These are phyloP conservation scores for Sebastes baramenuke DNA, from an alignment of 2,797 vertebrate genomes.

Conservation along the genomic window DNA sequence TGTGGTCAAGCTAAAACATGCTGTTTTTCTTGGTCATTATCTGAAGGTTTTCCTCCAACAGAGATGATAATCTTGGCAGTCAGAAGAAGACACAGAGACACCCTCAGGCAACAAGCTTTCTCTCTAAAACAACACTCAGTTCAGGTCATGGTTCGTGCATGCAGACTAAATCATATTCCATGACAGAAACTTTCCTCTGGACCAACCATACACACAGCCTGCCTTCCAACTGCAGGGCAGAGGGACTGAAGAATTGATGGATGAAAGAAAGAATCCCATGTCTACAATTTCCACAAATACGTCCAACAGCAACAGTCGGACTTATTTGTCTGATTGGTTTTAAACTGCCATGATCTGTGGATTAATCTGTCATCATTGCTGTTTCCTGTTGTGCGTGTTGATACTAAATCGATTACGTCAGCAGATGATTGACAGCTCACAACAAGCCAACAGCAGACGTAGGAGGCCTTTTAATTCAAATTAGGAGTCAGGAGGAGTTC, in stretches of 20 bases:
- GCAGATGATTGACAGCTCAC: conserved; percentile 7
- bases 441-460: background rate
- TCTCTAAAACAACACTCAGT: background rate
- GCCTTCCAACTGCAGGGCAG: background rate
- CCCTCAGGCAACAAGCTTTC: background rate
- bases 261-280: background rate
- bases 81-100: background rate
- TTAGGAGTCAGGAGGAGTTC: background rate
- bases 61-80: background rate
- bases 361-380: background rate
- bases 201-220: background rate
- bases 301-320: background rate
- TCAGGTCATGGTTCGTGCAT: background rate
- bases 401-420: background rate
- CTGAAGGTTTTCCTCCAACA: background rate
- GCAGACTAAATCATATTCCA: conserved; percentile 25
- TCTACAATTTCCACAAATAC: background rate
- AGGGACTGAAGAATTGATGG: background rate
- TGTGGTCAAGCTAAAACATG: no score
- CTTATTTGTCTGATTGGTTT: background rate
- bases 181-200: conserved; percentile 47
- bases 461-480: background rate
- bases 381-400: background rate
- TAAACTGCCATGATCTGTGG: background rate
- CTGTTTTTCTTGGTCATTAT: background rate